Base-by-base conservation (phyloP, 2,797 vertebrate genomes). In the Apodemus agrarius region DNA sequence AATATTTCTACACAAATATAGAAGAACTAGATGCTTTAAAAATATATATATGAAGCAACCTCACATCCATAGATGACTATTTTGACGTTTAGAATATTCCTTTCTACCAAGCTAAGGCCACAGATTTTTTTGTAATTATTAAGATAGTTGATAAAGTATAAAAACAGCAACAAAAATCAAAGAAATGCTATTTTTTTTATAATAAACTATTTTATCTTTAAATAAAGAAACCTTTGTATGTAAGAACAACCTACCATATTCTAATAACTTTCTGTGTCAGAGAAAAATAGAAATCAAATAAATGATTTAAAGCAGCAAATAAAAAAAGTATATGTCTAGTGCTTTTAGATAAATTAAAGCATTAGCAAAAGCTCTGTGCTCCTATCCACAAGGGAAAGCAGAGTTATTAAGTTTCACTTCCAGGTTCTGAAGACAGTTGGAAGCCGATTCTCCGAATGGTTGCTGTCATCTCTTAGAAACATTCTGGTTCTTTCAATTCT, bases 391-490 rank as follows among this genome's bases (percentile, higher is more conserved):
- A 76, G 93, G 90, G 95, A 80, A 81, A 95, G 88, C 3, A n/a
- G 79, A 65, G 92, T 93, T 96, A 96, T 96, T 96, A 97, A 61
- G 69, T 97, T 97, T 96, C 92, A 95, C n/a, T 94, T 94, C 82
- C 69, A 97, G 67, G 85, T 96, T 96, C 97, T 91, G 69, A 90
- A 96, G 96, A 95, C 96, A 90, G 96, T 97, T 96, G 96, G 96
- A 97, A 97, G 95, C 92, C 92, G 0, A 80, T 84, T 95, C 90
- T 96, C 92, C 96, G 86, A 96, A 92, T 88, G 95, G 81, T 21
- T 91, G 89, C 97, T 98, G 96, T 97, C 97, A 97, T 95, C 91
- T 96, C 95, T 69, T 89, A 78, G 83, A 95, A 93, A 94, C 52
- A 91, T 89, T 78, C 92, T 84, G 84, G 75, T 91, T 89, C 89